These are phyloP conservation scores for Bryconaethiops microstoma DNA, from an alignment of 2,797 vertebrate genomes.

Conservation along the genomic window DNA sequence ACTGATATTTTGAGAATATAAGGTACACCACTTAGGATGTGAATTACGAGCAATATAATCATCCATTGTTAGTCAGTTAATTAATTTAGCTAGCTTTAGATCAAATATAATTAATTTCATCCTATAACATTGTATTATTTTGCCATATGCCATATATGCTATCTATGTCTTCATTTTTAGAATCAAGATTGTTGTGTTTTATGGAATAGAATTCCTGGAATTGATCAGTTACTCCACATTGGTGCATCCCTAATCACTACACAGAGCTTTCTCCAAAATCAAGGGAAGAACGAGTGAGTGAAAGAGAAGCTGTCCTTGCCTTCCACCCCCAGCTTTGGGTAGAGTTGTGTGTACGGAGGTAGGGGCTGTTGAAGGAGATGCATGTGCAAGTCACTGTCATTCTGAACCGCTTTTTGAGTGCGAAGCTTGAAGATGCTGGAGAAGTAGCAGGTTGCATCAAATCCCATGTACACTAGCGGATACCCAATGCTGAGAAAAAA, in stretches of 20 bases:
- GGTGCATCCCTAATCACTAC: not conserved
- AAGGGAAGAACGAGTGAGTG: not conserved
- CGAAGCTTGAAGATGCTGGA: slow-evolving; percentile 82
- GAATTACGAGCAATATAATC: too few species aligned
- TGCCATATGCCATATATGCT: too few species aligned
- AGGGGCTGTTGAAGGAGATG: slow-evolving; percentile 82
- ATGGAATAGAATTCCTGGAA: too few species aligned
- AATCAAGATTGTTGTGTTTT: too few species aligned
- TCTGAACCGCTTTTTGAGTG: slow-evolving; percentile 78
- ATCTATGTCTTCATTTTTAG: too few species aligned
- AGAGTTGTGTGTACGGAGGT: slow-evolving; percentile 77
- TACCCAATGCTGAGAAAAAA: slow-evolving; percentile 78
- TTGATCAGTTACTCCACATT: not conserved
- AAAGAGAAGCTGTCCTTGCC: slow-evolving; percentile 61
- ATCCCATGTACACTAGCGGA: slow-evolving; percentile 82
- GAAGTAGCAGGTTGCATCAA: slow-evolving; percentile 85
- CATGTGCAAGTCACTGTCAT: slow-evolving; percentile 80
- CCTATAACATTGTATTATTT: too few species aligned
- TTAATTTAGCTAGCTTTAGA: too few species aligned
- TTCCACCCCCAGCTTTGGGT: slow-evolving; percentile 74
- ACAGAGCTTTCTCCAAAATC: not conserved
- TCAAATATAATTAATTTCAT: too few species aligned
- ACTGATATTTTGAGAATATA: too few species aligned
- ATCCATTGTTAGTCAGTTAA: too few species aligned
- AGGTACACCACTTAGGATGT: too few species aligned